These are phyloP conservation scores for Hypsopygia costalis DNA, from an alignment of 2,888 invertebrate species.

Conservation along the genomic window DNA sequence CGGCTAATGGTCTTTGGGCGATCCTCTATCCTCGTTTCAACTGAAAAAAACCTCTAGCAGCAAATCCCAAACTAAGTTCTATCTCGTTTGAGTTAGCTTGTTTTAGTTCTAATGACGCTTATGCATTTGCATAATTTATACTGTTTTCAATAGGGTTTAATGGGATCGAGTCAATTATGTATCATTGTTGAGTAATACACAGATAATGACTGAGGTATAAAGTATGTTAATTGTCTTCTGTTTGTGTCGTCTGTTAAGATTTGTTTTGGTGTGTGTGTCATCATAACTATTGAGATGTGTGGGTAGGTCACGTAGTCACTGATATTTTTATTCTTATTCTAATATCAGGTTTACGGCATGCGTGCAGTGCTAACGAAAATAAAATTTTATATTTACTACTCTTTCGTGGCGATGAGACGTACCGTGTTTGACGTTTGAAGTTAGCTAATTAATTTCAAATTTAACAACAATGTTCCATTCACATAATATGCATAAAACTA, in stretches of 20 bases:
- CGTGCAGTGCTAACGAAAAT: background rate
- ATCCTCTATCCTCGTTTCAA: slow-evolving; percentile 61
- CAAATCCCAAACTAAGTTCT: slow-evolving; percentile 38
- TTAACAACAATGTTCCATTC: too few species aligned
- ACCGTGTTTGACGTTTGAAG: background rate
- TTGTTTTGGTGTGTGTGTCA: slow-evolving; percentile 9
- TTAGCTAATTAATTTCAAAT: too few species aligned
- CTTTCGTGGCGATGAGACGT: background rate
- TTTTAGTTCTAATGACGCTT: slow-evolving; percentile 16
- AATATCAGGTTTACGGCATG: background rate
- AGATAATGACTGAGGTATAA: slow-evolving; percentile 28
- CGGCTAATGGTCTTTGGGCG: slow-evolving; percentile 67
- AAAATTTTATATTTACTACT: slow-evolving; percentile 1
- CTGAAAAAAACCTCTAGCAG: slow-evolving; percentile 54
- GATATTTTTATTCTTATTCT: background rate
- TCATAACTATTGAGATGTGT: slow-evolving; percentile 45
- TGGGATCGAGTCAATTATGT: slow-evolving; percentile 39
- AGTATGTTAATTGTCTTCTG: slow-evolving; percentile 33
- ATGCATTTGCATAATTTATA: slow-evolving; percentile 29
- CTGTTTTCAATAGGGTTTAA: slow-evolving; percentile 28
- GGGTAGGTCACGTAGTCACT: slow-evolving; percentile 67
- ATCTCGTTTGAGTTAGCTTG: slow-evolving; percentile 6
- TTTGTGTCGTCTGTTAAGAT: slow-evolving; percentile 14
- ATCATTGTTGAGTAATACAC: slow-evolving; percentile 39
- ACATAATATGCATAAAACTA: too few species aligned